Percentiles rank a stretch among this genome's conserved stretches.
phyloP scores from a whole-genome alignment of 2,797 vertebrate species.

The Chromobotia macracanthus region DNA sequence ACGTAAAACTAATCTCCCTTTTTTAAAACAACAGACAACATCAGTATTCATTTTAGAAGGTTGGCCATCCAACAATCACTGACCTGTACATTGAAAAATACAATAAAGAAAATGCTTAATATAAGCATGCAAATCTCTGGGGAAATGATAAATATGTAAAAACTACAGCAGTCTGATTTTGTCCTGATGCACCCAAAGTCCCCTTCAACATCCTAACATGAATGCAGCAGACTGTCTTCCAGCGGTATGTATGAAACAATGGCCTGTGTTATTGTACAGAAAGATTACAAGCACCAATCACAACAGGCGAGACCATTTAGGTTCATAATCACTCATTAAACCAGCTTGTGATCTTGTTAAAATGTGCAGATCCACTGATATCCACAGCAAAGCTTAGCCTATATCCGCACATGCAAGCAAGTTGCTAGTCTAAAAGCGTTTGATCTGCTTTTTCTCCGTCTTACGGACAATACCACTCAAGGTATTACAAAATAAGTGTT shows the following conservation, averaged over 20 bases:
- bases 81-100: too few species aligned
- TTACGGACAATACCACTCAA: not conserved
- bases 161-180: slow-evolving; percentile 11
- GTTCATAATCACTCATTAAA: not conserved
- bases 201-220: not conserved
- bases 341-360: slow-evolving; percentile 3
- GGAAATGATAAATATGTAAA: not conserved
- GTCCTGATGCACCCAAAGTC: not conserved
- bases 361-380: not conserved
- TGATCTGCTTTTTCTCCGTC: not conserved
- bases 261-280: not conserved
- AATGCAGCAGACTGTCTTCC: not conserved
- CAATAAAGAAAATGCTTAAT: too few species aligned
- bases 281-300: slow-evolving; percentile 10
- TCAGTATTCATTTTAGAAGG: too few species aligned
- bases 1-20: too few species aligned
- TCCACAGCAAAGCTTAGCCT: slow-evolving; percentile 18
- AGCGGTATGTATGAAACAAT: not conserved
- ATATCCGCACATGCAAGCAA: not conserved
- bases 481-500: not conserved
- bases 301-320: not conserved
- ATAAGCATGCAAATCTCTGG: not conserved
- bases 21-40: too few species aligned
- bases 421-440: not conserved
- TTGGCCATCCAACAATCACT: too few species aligned